Base-by-base conservation (phyloP, 1,140 invertebrate genomes). In the Drosophila parabipectinata region DNA sequence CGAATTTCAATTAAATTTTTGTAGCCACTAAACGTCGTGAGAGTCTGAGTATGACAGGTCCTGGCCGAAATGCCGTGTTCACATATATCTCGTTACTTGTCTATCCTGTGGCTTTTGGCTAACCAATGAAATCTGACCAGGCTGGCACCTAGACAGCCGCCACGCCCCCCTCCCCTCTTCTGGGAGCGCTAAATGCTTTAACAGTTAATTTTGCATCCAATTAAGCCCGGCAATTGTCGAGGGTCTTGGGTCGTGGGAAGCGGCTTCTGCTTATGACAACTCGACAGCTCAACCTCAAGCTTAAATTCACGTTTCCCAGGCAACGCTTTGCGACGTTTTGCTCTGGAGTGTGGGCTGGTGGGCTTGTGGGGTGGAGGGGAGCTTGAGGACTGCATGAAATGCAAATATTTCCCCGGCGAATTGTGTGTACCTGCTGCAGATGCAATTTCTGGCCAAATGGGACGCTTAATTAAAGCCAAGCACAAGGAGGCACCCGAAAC, bases 131-230 rank as follows among this genome's bases (percentile, higher is more conserved):
- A 64, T 26, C 9, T 24, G 30, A 15, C 30, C 61, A 8, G 10
- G 61, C 12, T 54, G 39, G 18, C 50, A 55, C 9, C 51, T 30
- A 3, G 34, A 37, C 34, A 37, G 12, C 34, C 44, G 24, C 66
- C 30, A 8, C 41, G 34, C 21, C n/a, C 1, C 51, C 1, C 1
- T 9, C 24, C 21, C 14, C 32, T 10, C 21, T 10, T 10, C 50
- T 9, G 15, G 41, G 7, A 54, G 26, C 58, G 37, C 39, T 66
- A 74, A 57, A 41, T 73, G 47, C 53, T 32, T 77, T 69, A 77
- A 77, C 82, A 74, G 77, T 81, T 87, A 87, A 84, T 87, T 87
- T 84, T 68, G 63, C 62, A 81, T 81, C 84, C 81, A 85, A 84
- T 84, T 84, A 81, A 59, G 67, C 54, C 12, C 45, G 15, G 48